phyloP scores from a whole-genome alignment of 1,140 invertebrate genomes.

The Procambarus virginalis region DNA sequence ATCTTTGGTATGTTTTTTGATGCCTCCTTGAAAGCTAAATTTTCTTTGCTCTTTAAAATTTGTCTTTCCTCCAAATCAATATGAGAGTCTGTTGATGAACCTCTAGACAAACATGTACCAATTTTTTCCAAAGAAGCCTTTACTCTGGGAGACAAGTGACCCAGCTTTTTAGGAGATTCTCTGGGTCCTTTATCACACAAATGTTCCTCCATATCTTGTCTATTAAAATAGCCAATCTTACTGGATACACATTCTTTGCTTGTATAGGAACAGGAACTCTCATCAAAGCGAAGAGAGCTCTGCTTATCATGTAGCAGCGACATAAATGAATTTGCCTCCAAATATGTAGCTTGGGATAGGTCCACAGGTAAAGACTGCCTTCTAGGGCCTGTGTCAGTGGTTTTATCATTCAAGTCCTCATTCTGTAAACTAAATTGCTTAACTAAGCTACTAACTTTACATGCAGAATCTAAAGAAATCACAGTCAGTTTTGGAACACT shows the following conservation, averaged over 20 bases:
- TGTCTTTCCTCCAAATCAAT: background rate
- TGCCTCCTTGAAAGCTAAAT: background rate
- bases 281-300: background rate
- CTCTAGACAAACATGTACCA: background rate
- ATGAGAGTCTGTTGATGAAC: background rate
- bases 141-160: constrained; percentile 11
- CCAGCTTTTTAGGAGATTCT: background rate
- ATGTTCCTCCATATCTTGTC: background rate
- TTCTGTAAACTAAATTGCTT: constrained; percentile 1
- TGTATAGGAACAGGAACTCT: no score
- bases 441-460: constrained; percentile 15
- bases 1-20: background rate
- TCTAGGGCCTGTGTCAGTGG: background rate
- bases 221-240: constrained; percentile 1
- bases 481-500: constrained; percentile 19
- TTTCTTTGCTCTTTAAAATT: constrained; percentile 12
- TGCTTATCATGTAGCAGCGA: background rate
- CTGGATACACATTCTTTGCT: constrained; percentile 7
- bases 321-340: background rate
- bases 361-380: background rate
- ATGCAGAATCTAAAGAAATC: constrained; percentile 10
- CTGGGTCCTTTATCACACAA: background rate
- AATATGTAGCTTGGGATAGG: background rate
- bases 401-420: background rate
- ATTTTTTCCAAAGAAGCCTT: constrained; percentile 15